phyloP scores from a whole-genome alignment of 1,140 invertebrate genomes.

The Heliconius hermathena region DNA sequence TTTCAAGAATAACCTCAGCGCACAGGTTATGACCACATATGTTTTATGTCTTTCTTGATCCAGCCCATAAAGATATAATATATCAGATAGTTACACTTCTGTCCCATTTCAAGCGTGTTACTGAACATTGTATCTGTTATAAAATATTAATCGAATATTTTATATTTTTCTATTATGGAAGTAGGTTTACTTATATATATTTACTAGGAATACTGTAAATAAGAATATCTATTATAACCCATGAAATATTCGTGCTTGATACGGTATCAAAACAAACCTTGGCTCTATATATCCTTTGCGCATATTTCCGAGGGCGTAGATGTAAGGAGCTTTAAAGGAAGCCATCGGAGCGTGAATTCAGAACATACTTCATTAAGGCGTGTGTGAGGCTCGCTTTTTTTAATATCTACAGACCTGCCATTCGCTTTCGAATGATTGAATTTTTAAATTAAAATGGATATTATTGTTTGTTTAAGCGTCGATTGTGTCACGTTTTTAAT shows the following conservation, averaged over 20 bases:
- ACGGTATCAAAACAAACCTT: slow-evolving; percentile 43
- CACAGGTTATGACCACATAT: slow-evolving; percentile 31
- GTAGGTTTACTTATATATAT: too few relatives aligned
- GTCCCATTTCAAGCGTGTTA: slow-evolving; percentile 16
- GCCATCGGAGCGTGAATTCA: slow-evolving; percentile 52
- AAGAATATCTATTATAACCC: not conserved
- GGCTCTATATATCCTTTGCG: slow-evolving; percentile 45
- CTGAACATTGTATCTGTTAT: slow-evolving; percentile 18
- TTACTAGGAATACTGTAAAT: too few relatives aligned
- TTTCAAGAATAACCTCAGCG: slow-evolving; percentile 25
- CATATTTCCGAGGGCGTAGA: slow-evolving; percentile 44
- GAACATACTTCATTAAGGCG: slow-evolving; percentile 67
- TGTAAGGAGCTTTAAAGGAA: slow-evolving; percentile 58
- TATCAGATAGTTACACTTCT: slow-evolving; percentile 26
- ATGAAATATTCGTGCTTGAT: slow-evolving; percentile 44
- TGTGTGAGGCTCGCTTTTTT: slow-evolving; percentile 36
- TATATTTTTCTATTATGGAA: not conserved
- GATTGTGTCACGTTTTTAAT: not conserved
- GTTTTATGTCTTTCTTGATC: slow-evolving; percentile 33
- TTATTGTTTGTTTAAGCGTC: not conserved
- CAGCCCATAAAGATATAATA: slow-evolving; percentile 31
- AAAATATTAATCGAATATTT: slow-evolving; percentile 18
- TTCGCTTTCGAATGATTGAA: slow-evolving; percentile 11
- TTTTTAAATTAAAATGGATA: slow-evolving; percentile 16
- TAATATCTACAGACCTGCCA: slow-evolving; percentile 31